Base-by-base conservation (phyloP, 2,113 vertebrate genomes). In the Cryptoleucopteryx plumbea region DNA sequence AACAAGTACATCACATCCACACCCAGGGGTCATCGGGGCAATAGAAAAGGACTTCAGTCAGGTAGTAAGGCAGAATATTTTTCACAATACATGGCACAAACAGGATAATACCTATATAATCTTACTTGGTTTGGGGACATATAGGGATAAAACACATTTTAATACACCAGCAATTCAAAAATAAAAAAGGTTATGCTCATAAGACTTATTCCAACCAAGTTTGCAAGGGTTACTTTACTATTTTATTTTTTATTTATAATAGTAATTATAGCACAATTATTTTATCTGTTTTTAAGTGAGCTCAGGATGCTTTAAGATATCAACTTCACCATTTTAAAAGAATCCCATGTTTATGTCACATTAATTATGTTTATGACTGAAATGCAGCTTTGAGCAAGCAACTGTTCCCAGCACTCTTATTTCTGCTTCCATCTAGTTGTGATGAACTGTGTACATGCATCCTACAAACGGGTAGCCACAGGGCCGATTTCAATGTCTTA, bases 401-500 rank as follows among this genome's bases (percentile, higher is more conserved):
- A 7, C 42, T 61, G 50, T 7, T 40, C 34, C 31, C 77, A 56
- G 31, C 34, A 3, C 36, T 43, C 48, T 12, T 6, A 23, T 9
- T 55, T 45, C 48, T 75, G 74, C 43, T 43, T 18, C 52, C 40
- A 36, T 1, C 40, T 3, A 10, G 10, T 2, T 47, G 47, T 9
- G 7, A 14, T 2, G 40, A 43, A 8, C 50, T 16, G 16, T 5
- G 26, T 3, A 31, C 18, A 5, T 2, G 0, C 16, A 17, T 8
- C 29, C n/a, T 7, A 29, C 43, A 29, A 36, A 47, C 2, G 0
- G 11, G 36, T 2, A 71, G 50, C 40, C 2, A 0, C 2, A 15
- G 62, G n/a, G 45, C 40, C 13, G 1, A 43, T 26, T 45, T 7
- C 73, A 47, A 3, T 3, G 6, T 9, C n/a, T 19, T 47, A 21